Percentiles rank a stretch among this genome's conserved stretches.
Evolutionary conservation across 2,113 vertebrate species (phyloP).

Genomic region (Gymnarchus niloticus): DNA sequence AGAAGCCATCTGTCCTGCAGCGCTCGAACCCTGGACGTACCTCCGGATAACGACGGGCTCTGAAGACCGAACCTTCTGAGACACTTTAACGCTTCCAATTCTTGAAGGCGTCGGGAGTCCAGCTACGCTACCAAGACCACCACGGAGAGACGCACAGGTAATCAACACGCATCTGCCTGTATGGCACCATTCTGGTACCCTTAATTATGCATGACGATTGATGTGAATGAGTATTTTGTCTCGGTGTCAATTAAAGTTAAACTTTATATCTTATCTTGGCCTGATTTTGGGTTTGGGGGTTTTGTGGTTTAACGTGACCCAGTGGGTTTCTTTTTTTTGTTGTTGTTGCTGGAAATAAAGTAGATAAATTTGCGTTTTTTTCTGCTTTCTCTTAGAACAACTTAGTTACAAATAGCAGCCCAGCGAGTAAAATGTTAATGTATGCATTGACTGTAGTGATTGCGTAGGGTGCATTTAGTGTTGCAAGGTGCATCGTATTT

Average conservation of each 20-base stretch:
- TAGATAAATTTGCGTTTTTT: not conserved
- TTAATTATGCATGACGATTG: not conserved
- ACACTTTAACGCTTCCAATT: slow-evolving; percentile 28
- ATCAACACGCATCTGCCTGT: not conserved
- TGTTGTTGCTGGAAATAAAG: not conserved
- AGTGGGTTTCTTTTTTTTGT: not conserved
- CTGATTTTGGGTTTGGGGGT: not conserved
- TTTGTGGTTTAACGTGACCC: not conserved
- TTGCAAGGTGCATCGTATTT: not conserved
- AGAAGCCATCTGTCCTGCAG: slow-evolving; percentile 56
- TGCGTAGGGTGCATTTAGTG: not conserved
- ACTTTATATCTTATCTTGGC: not conserved
- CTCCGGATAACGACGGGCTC: slow-evolving; percentile 26
- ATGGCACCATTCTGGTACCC: not conserved
- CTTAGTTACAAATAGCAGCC: not conserved
- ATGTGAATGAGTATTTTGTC: not conserved
- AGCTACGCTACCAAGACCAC: slow-evolving; percentile 20
- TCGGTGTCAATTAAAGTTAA: not conserved
- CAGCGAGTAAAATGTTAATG: not conserved
- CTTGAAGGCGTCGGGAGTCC: slow-evolving; percentile 16
- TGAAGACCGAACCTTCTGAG: slow-evolving; percentile 13
- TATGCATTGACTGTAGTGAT: not conserved
- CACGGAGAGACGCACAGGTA: slow-evolving; percentile 34
- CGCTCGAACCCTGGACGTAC: slow-evolving; percentile 25
- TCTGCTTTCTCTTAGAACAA: not conserved